A percentile compares a stretch with the other conserved stretches of the same genome.
These are phyloP conservation scores for Drosophila formosana DNA, from an alignment of 2,888 invertebrate genomes.

Conservation along the genomic window DNA sequence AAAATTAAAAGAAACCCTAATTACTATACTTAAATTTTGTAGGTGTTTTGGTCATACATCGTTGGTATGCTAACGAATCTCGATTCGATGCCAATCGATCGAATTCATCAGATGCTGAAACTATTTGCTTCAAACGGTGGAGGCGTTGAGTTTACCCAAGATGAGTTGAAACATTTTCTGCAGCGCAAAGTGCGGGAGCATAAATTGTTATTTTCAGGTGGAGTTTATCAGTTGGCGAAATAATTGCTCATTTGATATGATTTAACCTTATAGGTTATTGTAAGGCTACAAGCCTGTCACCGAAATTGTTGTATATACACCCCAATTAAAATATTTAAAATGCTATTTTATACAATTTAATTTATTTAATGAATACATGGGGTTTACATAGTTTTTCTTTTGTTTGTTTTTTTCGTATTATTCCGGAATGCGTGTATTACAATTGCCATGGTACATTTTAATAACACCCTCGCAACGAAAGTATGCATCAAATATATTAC, in stretches of 20 bases:
- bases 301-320: neutral
- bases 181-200: conserved; percentile 97
- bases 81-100: conserved; percentile 94
- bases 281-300: neutral
- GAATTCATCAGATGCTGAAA: conserved; percentile 98
- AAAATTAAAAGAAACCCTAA: neutral
- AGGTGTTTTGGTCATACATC: conserved; percentile 96
- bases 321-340: neutral
- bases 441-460: conserved; percentile 91
- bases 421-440: conserved; percentile 89
- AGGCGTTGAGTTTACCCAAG: conserved; percentile 94
- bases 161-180: conserved; percentile 94
- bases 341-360: conserved; percentile 30
- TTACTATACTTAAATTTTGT: neutral
- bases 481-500: conserved; percentile 90
- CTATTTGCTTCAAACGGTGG: conserved; percentile 98
- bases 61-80: conserved; percentile 98
- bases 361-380: conserved; percentile 45
- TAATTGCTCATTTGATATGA: conserved; percentile 39
- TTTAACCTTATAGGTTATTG: neutral
- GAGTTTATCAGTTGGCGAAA: conserved; percentile 95
- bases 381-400: conserved; percentile 21
- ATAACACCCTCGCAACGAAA: conserved; percentile 88
- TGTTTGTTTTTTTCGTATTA: conserved; percentile 45
- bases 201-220: conserved; percentile 93